These are phyloP conservation scores for Heteromyza rotundicornis DNA, from an alignment of 2,888 invertebrate genomes.

Conservation along the genomic window DNA sequence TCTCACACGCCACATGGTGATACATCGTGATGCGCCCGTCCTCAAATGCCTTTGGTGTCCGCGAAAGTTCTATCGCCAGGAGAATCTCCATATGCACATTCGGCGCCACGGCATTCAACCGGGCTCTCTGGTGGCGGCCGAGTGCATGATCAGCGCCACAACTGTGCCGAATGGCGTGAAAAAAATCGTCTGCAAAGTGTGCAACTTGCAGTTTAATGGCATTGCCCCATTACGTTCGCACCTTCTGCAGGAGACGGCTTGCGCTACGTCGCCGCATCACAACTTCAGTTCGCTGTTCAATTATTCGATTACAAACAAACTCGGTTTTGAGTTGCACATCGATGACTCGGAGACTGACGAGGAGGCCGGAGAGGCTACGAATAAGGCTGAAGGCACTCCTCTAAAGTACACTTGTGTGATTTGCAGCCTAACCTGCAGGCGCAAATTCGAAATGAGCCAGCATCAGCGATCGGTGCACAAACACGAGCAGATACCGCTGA, in stretches of 20 bases:
- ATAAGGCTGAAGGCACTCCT: slow-evolving; percentile 27
- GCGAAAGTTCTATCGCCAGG: slow-evolving; percentile 50
- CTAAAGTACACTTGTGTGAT: slow-evolving; percentile 47
- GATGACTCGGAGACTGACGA: slow-evolving; percentile 61
- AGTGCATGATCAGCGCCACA: slow-evolving; percentile 42
- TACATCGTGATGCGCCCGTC: slow-evolving; percentile 46
- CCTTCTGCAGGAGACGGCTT: slow-evolving; percentile 31
- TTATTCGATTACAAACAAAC: slow-evolving; percentile 56
- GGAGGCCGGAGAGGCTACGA: slow-evolving; percentile 31
- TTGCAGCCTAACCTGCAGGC: slow-evolving; percentile 49
- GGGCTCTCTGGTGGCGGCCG: slow-evolving; percentile 43
- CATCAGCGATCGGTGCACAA: slow-evolving; percentile 55
- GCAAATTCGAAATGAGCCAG: slow-evolving; percentile 52
- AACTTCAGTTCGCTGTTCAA: slow-evolving; percentile 37
- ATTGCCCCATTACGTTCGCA: slow-evolving; percentile 44
- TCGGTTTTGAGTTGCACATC: slow-evolving; percentile 57
- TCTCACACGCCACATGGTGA: slow-evolving; percentile 48
- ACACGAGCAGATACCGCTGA: slow-evolving; percentile 64
- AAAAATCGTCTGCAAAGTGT: slow-evolving; percentile 48
- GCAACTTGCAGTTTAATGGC: slow-evolving; percentile 42
- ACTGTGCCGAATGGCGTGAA: slow-evolving; percentile 51
- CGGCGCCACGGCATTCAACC: slow-evolving; percentile 46
- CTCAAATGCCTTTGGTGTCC: slow-evolving; percentile 56
- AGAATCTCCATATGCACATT: slow-evolving; percentile 52
- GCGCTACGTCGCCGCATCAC: slow-evolving; percentile 34